These are phyloP conservation scores for Squalus acanthias DNA, from an alignment of 2,797 vertebrate species.

Conservation along the genomic window DNA sequence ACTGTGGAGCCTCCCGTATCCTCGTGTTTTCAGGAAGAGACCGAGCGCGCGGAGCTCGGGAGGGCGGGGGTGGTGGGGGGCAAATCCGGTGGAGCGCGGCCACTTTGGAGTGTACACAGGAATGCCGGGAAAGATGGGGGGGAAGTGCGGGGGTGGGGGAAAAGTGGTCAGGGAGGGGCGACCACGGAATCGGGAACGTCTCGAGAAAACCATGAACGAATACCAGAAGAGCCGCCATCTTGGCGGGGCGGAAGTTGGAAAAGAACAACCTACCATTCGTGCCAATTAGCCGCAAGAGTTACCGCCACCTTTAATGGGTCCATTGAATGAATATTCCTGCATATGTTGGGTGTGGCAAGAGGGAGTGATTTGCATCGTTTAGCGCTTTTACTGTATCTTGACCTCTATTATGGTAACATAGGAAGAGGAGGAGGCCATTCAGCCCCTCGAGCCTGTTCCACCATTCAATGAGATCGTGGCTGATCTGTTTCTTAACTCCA, in stretches of 20 bases:
- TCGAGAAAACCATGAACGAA: neutral
- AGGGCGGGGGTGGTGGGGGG: neutral
- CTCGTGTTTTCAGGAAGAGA: neutral
- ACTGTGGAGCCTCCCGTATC: neutral
- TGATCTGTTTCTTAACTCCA: neutral
- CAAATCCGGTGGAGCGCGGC: neutral
- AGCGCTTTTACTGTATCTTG: too few relatives aligned
- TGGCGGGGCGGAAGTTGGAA: neutral
- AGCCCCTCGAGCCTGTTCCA: neutral
- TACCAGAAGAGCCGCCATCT: neutral
- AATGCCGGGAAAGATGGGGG: neutral
- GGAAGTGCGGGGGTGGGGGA: neutral
- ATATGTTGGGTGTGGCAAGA: neutral
- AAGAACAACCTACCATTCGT: neutral
- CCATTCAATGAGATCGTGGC: neutral
- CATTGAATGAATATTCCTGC: neutral
- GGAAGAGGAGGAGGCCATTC: neutral
- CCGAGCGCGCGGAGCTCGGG: neutral
- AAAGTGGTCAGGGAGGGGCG: neutral
- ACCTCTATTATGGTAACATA: neutral
- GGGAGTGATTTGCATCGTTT: neutral
- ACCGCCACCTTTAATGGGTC: neutral
- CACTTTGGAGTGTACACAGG: neutral
- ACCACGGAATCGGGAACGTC: neutral
- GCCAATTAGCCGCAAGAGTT: neutral